phyloP scores from a whole-genome alignment of 1,140 invertebrate genomes.

The Platyscapa corneri region DNA sequence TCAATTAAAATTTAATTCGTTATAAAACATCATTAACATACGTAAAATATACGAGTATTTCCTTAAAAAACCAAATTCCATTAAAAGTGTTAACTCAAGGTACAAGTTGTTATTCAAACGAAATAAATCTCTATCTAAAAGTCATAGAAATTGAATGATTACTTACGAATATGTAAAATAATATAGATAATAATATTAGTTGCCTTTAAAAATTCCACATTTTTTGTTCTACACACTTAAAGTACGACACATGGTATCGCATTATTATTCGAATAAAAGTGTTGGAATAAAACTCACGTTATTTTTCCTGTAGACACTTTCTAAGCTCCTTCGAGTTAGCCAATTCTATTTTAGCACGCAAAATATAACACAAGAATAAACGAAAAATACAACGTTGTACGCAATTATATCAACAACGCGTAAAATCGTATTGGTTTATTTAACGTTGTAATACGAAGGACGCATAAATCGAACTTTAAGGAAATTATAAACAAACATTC shows the following conservation, averaged over 20 bases:
- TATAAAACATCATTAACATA: background rate
- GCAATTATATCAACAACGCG: background rate
- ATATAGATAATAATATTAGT: background rate
- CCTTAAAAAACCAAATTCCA: background rate
- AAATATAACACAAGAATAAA: background rate
- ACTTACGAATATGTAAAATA: background rate
- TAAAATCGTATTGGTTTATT: background rate
- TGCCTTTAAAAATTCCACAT: background rate
- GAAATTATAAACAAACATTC: background rate
- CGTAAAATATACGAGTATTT: background rate
- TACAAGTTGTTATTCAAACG: background rate
- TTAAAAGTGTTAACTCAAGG: background rate
- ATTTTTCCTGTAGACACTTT: background rate
- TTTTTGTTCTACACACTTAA: too few relatives aligned
- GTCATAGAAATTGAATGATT: background rate
- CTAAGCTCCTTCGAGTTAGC: background rate
- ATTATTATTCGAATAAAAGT: too few relatives aligned
- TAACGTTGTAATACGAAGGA: background rate
- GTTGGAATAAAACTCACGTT: too few relatives aligned
- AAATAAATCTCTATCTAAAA: background rate
- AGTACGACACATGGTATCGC: too few relatives aligned
- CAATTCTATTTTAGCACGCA: background rate
- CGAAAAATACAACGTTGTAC: background rate
- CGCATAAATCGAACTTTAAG: background rate
- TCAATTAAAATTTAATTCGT: too few relatives aligned